Conservation (phyloP, 1,140 invertebrate genomes). For the Pseudomyrmex dendroicus region DNA sequence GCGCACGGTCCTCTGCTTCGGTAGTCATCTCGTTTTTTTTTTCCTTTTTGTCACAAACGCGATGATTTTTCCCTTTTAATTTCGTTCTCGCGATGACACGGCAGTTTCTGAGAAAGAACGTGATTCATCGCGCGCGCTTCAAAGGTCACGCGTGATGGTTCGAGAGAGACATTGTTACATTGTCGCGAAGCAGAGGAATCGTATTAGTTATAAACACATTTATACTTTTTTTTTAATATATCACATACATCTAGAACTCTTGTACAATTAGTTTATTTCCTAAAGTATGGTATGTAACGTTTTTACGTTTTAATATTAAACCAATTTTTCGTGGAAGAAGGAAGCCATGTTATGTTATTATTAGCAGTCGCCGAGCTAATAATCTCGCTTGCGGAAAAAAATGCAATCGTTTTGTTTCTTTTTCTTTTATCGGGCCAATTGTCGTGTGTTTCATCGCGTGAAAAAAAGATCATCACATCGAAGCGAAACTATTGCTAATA, state of each 20-base stretch:
- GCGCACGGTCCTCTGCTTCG: constrained; percentile 48
- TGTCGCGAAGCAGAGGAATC: constrained; percentile 59
- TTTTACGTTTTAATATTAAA: constrained; percentile 60
- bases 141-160: constrained; percentile 18
- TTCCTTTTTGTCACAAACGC: not conserved
- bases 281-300: constrained; percentile 69
- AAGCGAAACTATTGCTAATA: constrained; percentile 14
- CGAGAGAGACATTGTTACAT: no score
- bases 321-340: constrained; percentile 69
- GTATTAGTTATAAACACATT: constrained; percentile 45
- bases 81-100: not conserved
- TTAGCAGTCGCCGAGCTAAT: constrained; percentile 14
- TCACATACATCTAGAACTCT: constrained; percentile 72
- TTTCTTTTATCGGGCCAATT: not conserved
- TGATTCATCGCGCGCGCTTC: constrained; percentile 42
- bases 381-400: constrained; percentile 16
- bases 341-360: constrained; percentile 59
- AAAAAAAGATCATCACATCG: not conserved
- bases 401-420: constrained; percentile 9
- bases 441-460: not conserved
- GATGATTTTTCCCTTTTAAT: not conserved
- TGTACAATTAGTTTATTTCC: constrained; percentile 66
- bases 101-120: constrained; percentile 17
- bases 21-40: constrained; percentile 24
- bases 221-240: constrained; percentile 61